Evolutionary conservation across 2,113 vertebrate species (phyloP), one percentile per base, ranked within the genome.

Genomic region (Erpornis zantholeuca): DNA sequence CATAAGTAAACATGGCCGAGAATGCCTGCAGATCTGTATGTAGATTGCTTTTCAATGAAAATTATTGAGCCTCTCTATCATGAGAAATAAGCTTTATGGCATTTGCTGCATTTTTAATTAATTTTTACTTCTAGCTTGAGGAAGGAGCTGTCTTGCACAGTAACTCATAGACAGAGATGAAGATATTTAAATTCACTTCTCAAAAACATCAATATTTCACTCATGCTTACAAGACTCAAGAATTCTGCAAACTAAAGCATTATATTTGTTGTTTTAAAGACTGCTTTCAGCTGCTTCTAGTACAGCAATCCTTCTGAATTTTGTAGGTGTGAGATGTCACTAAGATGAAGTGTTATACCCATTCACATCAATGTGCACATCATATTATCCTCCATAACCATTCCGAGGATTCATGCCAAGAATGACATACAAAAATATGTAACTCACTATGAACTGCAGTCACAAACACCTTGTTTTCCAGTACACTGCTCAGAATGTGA

Each of bases 331-430:
- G 47, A 90, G 24, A 45, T 88, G 82, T 81, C 94, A 93, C 68
- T 57, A 35, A 86, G 69, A 93, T 84, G 53, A 94, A 91, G 80
- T 66, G 61, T 70, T 94, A 84, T 9, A 65, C 33, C 68, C 92
- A 92, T 88, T 95, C 85, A 90, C 57, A 72, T 92, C 92, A 92
- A 68, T 15, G 33, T 61, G 56, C 72, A 78, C 60, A 88, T 82
- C 82, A 10, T 49, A 81, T 90, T 88, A 95, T 64, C 36, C 72
- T 90, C 76, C 84, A 53, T 76, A 88, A 88, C 76, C 76, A 71
- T 75, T 86, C 25, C 56, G 75, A 92, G 35, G 72, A 94, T 82
- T 81, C 85, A 71, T 69, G 82, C 69, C 92, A 90, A 90, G 60
- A 90, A 82, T 69, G 68, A 86, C 92, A 93, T 63, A 66, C 1